These are phyloP conservation scores for Stercorarius parasiticus DNA, from an alignment of 2,113 vertebrate genomes.

Conservation along the genomic window DNA sequence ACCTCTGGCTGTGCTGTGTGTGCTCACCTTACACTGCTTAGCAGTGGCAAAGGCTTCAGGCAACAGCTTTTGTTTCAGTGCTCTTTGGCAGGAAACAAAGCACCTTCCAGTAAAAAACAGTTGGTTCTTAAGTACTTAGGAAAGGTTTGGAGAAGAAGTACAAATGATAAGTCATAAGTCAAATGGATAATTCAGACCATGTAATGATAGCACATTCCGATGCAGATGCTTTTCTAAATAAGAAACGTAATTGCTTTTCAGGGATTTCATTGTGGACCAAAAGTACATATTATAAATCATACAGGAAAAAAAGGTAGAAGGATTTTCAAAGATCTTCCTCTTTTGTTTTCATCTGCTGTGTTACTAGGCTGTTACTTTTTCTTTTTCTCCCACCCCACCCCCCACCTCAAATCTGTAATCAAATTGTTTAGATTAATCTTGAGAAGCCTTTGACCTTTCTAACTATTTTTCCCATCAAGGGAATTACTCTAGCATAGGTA, in stretches of 20 bases:
- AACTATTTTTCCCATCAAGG: not conserved
- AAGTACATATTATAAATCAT: not conserved
- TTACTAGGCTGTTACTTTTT: not conserved
- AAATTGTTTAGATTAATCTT: not conserved
- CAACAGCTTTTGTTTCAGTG: conserved; percentile 73
- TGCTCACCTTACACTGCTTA: conserved; percentile 78
- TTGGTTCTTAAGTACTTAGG: not conserved
- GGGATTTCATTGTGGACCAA: not conserved
- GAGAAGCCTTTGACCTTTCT: conserved; percentile 7
- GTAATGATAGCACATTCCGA: not conserved
- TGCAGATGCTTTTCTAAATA: not conserved
- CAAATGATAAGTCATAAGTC: not conserved
- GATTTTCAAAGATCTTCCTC: not conserved
- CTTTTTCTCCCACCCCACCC: not conserved
- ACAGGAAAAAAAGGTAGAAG: not conserved
- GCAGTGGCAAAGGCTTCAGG: conserved; percentile 49
- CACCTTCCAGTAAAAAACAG: not conserved
- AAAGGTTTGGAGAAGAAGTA: not conserved
- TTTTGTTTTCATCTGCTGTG: not conserved
- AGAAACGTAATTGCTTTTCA: not conserved
- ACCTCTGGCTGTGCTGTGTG: conserved; percentile 35
- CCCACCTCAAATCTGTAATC: not conserved
- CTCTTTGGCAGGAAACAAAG: conserved; percentile 53
- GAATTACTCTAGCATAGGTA: not conserved
- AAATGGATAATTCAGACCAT: not conserved